Evolutionary conservation across 2,113 vertebrate genomes (phyloP).

Genomic region (Shinisaurus crocodilurus): DNA sequence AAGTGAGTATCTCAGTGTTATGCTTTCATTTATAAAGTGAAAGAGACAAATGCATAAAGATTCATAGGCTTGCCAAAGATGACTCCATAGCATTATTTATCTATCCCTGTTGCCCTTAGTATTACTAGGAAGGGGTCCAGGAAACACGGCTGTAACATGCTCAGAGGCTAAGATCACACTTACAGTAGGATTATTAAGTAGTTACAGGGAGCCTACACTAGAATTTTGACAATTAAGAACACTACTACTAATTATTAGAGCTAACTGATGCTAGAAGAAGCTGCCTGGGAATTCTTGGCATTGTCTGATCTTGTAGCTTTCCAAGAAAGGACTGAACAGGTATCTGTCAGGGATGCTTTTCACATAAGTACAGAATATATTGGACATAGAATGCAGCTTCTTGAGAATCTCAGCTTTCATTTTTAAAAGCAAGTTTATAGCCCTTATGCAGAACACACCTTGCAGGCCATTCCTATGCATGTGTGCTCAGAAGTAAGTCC

Average conservation of each 20-base stretch:
- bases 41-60: background rate
- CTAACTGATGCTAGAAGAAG: background rate
- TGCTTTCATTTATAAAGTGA: background rate
- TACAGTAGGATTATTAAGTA: conserved; percentile 27
- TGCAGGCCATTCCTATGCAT: background rate
- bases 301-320: background rate
- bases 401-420: background rate
- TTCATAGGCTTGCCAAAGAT: conserved; percentile 34
- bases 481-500: background rate
- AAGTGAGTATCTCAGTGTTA: conserved; percentile 14
- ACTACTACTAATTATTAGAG: background rate
- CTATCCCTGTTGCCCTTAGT: background rate
- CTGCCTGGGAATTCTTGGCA: background rate
- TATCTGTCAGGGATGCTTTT: too few species aligned
- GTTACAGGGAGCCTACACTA: background rate
- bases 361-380: background rate
- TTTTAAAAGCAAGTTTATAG: background rate
- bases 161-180: conserved; percentile 35
- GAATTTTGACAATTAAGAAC: conserved; percentile 2
- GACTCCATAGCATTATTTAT: background rate
- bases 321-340: background rate
- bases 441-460: background rate
- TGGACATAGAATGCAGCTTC: background rate
- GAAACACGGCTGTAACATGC: conserved; percentile 15
- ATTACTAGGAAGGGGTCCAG: conserved; percentile 23